Conservation (phyloP, 2,888 invertebrate genomes). For the Euzetes globulus region DNA sequence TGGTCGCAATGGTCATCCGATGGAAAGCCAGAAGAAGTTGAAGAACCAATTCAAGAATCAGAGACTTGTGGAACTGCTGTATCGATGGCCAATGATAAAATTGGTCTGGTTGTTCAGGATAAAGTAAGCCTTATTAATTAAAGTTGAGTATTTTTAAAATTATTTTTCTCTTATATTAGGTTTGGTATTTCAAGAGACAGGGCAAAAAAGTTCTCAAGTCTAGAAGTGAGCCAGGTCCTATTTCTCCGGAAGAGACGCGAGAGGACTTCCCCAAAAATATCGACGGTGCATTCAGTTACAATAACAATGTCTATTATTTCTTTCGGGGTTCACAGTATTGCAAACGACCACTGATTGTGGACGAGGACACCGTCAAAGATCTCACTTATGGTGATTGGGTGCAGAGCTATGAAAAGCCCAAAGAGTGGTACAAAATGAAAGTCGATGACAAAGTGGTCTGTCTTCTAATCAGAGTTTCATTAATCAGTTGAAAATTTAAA, state of each 20-base stretch:
- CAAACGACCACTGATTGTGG: slow-evolving; percentile 5
- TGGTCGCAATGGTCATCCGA: background rate
- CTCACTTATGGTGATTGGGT: background rate
- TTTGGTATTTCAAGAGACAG: slow-evolving; percentile 2
- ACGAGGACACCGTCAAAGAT: background rate
- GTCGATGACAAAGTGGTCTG: background rate
- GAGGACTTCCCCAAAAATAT: background rate
- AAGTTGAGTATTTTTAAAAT: background rate
- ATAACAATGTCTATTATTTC: slow-evolving; percentile 2
- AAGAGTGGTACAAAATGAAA: background rate
- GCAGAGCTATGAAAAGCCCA: background rate
- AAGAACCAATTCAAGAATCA: background rate
- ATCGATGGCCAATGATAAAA: background rate
- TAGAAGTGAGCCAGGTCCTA: background rate
- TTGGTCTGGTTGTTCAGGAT: background rate
- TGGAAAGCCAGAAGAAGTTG: background rate
- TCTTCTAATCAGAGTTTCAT: background rate
- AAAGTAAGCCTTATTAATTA: background rate
- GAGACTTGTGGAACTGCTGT: slow-evolving; percentile 8
- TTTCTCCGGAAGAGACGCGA: background rate
- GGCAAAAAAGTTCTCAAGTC: background rate
- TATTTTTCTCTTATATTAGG: background rate
- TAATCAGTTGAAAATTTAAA: background rate
- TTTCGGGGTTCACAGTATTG: slow-evolving; percentile 8
- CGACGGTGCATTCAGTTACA: background rate